Evolutionary conservation across 2,113 vertebrate species (phyloP).

Genomic region (Antennarius striatus): DNA sequence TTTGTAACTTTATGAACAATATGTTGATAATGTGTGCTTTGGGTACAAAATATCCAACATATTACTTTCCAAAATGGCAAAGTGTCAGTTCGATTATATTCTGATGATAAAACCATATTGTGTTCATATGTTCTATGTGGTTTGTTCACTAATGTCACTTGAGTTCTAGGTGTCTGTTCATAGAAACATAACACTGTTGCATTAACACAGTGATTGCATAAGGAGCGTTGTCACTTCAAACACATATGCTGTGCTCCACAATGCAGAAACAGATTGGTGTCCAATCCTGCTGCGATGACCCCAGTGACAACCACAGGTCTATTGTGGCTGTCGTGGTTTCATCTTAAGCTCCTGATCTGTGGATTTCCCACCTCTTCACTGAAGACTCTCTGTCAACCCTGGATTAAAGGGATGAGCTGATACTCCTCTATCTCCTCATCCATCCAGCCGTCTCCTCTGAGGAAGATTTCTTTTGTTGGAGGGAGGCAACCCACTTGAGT

Average conservation of each 20-base stretch:
- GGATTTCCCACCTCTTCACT: conserved; percentile 76
- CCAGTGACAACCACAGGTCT: conserved; percentile 49
- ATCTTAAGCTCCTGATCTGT: conserved; percentile 74
- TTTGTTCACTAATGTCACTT: no score
- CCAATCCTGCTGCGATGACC: conserved; percentile 63
- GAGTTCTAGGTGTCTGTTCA: no score
- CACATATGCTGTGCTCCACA: conserved; percentile 13
- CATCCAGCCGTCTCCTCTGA: conserved; percentile 51
- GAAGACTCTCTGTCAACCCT: conserved; percentile 65
- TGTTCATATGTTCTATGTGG: no score
- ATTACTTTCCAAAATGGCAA: neutral
- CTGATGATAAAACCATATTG: no score
- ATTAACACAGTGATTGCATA: conserved; percentile 11
- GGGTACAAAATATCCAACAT: neutral
- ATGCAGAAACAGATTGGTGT: conserved; percentile 21
- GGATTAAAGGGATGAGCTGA: conserved; percentile 80
- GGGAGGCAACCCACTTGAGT: conserved; percentile 52
- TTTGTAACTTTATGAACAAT: neutral
- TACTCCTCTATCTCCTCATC: conserved; percentile 64
- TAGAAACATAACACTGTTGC: no score
- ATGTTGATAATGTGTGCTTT: neutral
- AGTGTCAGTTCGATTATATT: no score
- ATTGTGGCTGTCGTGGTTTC: conserved; percentile 49
- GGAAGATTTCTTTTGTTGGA: conserved; percentile 73
- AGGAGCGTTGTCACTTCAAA: conserved; percentile 18